Conservation (phyloP, 2,888 invertebrate genomes). For the Ametastegia equiseti region DNA sequence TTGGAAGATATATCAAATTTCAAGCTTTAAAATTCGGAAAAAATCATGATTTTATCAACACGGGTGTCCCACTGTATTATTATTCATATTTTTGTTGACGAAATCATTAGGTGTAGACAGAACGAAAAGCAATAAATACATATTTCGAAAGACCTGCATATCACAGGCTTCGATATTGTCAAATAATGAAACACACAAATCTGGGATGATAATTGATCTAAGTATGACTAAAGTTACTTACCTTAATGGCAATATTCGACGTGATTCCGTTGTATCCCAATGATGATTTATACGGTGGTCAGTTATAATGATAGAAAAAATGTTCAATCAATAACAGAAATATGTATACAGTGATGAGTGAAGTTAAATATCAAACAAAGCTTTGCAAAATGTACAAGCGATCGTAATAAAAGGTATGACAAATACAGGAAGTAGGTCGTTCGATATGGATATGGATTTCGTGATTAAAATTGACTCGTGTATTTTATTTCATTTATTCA, state of each 20-base stretch:
- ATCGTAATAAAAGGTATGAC: background rate
- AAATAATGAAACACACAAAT: background rate
- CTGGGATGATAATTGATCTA: background rate
- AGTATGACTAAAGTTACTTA: slow-evolving; percentile 24
- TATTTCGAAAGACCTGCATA: too few relatives aligned
- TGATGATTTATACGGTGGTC: too few relatives aligned
- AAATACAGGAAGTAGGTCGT: background rate
- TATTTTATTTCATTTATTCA: background rate
- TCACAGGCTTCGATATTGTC: background rate
- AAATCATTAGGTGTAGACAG: too few relatives aligned
- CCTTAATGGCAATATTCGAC: background rate
- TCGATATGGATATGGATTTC: background rate
- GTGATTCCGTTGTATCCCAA: background rate
- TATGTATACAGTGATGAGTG: background rate
- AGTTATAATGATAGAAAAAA: background rate
- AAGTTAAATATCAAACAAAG: too few relatives aligned
- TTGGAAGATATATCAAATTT: too few relatives aligned
- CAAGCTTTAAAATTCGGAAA: too few relatives aligned
- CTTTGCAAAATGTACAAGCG: too few relatives aligned
- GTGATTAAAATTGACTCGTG: background rate
- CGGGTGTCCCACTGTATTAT: too few relatives aligned
- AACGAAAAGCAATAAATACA: too few relatives aligned
- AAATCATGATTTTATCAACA: too few relatives aligned
- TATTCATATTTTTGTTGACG: too few relatives aligned
- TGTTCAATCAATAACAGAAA: background rate